Evolutionary conservation across 1,140 invertebrate species (phyloP).

Genomic region (Bombus vancouverensis): DNA sequence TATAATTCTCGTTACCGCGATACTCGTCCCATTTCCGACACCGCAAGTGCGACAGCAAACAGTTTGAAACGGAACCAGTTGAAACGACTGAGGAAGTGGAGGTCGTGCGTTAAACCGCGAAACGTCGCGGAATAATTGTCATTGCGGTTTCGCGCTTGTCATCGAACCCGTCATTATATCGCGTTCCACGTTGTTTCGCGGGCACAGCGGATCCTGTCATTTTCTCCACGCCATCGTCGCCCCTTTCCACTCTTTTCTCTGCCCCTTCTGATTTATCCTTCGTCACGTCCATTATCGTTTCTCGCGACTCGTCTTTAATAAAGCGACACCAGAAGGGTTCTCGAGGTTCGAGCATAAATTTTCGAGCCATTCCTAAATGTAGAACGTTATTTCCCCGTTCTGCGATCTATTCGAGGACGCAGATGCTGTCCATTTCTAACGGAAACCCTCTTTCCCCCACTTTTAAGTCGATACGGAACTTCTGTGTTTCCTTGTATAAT

Average conservation of each 20-base stretch:
- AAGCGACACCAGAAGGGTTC: not conserved
- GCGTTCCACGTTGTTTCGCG: conserved; percentile 34
- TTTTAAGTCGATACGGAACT: conserved; percentile 1
- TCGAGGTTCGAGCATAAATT: conserved; percentile 13
- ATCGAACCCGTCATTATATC: conserved; percentile 51
- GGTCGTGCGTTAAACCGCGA: conserved; percentile 10
- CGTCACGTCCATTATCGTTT: not conserved
- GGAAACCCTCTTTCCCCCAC: not conserved
- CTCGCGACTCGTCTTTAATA: not conserved
- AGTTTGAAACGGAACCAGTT: not conserved
- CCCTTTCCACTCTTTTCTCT: not conserved
- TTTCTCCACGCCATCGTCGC: conserved; percentile 7
- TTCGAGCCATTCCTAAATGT: not conserved
- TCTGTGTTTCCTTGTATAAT: not conserved
- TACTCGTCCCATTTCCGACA: not conserved
- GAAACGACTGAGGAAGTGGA: conserved; percentile 5
- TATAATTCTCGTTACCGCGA: not conserved
- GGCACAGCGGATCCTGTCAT: conserved; percentile 21
- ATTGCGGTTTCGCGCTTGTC: conserved; percentile 46
- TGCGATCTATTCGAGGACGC: not conserved
- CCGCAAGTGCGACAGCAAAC: not conserved
- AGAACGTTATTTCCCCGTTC: not conserved
- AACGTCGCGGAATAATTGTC: conserved; percentile 54
- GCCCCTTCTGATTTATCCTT: not conserved
- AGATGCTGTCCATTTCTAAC: conserved; percentile 5